Percentiles rank a stretch among this genome's conserved stretches.
These are phyloP conservation scores for Eubasilissa regina DNA, from an alignment of 1,140 invertebrate species.

Conservation along the genomic window DNA sequence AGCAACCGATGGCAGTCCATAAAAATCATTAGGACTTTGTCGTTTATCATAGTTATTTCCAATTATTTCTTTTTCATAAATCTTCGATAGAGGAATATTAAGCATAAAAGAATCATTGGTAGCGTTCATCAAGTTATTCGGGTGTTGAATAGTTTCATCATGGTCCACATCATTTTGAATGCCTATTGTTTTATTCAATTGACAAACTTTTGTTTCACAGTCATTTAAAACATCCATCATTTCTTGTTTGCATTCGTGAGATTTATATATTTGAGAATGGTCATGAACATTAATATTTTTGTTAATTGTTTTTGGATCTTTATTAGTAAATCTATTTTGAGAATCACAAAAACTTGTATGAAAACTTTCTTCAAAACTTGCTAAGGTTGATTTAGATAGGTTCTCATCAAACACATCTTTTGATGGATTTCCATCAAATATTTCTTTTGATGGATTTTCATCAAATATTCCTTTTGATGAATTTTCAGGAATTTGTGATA, in stretches of 20 bases:
- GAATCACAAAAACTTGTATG: neutral
- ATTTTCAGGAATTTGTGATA: neutral
- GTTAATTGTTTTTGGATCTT: neutral
- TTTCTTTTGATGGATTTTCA: neutral
- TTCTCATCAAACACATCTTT: slow-evolving; percentile 26
- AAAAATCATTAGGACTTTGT: slow-evolving; percentile 71
- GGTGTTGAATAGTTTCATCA: neutral
- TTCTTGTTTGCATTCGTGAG: slow-evolving; percentile 44
- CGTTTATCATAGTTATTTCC: neutral
- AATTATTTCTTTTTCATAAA: slow-evolving; percentile 13
- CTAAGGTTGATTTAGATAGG: slow-evolving; percentile 22
- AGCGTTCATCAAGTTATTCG: slow-evolving; percentile 13
- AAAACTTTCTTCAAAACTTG: slow-evolving; percentile 30
- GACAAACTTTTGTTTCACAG: slow-evolving; percentile 49
- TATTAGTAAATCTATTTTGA: neutral
- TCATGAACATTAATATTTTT: slow-evolving; percentile 23
- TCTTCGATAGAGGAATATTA: slow-evolving; percentile 14
- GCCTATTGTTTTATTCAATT: slow-evolving; percentile 40
- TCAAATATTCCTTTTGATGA: neutral
- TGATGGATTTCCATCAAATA: neutral
- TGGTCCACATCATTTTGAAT: slow-evolving; percentile 16
- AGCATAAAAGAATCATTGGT: slow-evolving; percentile 40
- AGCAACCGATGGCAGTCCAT: slow-evolving; percentile 79
- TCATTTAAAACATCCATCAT: slow-evolving; percentile 47
- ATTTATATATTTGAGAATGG: slow-evolving; percentile 34